Conservation (phyloP, 2,113 vertebrate species). For the Chlamydotis undulata region DNA sequence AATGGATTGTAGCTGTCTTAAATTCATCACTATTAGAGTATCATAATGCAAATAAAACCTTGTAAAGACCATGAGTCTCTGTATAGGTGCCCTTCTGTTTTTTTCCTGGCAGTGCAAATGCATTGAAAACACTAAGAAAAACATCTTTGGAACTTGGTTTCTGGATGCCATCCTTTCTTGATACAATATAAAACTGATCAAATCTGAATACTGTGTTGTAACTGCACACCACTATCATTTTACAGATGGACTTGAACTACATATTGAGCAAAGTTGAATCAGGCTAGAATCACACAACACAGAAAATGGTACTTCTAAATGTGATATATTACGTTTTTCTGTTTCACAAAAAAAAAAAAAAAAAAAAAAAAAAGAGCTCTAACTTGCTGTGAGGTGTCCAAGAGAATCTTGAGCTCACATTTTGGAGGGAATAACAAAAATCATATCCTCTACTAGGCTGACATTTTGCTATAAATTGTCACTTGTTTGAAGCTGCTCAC, state of each 20-base stretch:
- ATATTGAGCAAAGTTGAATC: neutral
- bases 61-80: neutral
- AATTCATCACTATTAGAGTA: slow-evolving; percentile 16
- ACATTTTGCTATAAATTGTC: neutral
- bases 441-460: neutral
- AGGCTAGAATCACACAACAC: neutral
- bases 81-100: neutral
- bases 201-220: neutral
- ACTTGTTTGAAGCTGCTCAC: neutral
- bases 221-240: neutral
- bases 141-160: neutral
- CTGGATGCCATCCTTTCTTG: neutral
- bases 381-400: neutral
- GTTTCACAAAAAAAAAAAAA: neutral
- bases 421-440: neutral
- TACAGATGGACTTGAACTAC: neutral
- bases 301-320: neutral
- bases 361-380: neutral
- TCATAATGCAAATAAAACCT: slow-evolving; percentile 15
- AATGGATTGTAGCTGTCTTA: neutral
- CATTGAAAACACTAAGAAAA: neutral
- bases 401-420: neutral
- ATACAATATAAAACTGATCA: fast-evolving
- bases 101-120: neutral
- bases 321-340: neutral